Base-by-base conservation (phyloP, 2,888 invertebrate genomes). In the Melanargia galathea region DNA sequence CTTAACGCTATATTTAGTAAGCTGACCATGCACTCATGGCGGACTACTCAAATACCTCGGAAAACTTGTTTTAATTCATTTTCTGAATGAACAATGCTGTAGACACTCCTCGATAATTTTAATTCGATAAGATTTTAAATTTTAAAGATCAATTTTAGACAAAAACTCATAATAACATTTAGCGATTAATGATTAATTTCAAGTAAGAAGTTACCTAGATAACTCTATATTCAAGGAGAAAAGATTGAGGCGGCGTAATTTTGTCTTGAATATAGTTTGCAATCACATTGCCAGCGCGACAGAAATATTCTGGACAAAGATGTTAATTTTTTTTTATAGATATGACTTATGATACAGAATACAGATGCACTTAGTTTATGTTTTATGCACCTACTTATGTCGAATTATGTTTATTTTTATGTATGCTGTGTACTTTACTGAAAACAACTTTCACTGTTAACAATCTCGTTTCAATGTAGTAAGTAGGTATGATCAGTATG, bases 261-360 rank as follows among this genome's bases (percentile, higher is more conserved):
- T 57, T 57, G 46, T 48, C 48, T 58, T 48, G 48, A 57, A 57
- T 58, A 48, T 58, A 58, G 58, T 58, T 58, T 58, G 58, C 48
- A 48, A 58, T 58, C 58, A 48, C 48, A 48, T 48, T 58, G 58
- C 58, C 58, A 58, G 58, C 58, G 48, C 46, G 58, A 58, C 58
- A 48, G 48, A 58, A 58, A 58, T 58, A 58, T 48, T 45, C 43
- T n/a, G n/a, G 18, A 24, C 40, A 45, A 18, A 20, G 45, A 57
- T 57, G 26, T 18, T 16, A 11, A 5, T 11, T 58, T 18, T 43
- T 40, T 40, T 40, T 5, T 40, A 7, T 8, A 3, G 54, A 56
- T 56, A 18, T 40, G 62, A 26, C 38, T 22, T 13, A 11, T 2
- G 8, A 7, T 18, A 43, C 22, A 5, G 11, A 11, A 7, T 18